These are phyloP conservation scores for Mesochorus sp. DNA, from an alignment of 2,888 invertebrate genomes.

Conservation along the genomic window DNA sequence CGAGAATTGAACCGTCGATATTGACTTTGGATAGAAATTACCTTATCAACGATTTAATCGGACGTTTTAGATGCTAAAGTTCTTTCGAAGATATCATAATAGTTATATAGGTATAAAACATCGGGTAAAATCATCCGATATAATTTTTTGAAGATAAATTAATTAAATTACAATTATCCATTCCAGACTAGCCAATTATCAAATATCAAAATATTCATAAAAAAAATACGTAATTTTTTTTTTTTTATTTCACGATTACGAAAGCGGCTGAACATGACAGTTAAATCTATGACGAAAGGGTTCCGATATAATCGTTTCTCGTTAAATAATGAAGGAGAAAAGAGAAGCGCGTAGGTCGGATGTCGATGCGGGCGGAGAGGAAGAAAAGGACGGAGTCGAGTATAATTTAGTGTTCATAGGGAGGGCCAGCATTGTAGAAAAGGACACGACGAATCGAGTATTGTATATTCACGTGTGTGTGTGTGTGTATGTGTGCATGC, in stretches of 20 bases:
- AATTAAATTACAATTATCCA: neutral
- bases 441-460: neutral
- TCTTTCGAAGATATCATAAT: no score
- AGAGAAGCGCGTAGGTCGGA: slow-evolving; percentile 45
- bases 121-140: no score
- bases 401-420: slow-evolving; percentile 35
- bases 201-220: no score
- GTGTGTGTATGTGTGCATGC: no score
- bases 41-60: no score
- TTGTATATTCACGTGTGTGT: no score
- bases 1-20: neutral
- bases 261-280: no score
- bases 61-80: no score
- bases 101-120: no score
- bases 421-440: slow-evolving; percentile 32
- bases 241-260: neutral
- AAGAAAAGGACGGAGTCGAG: slow-evolving; percentile 40
- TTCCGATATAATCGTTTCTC: neutral
- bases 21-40: neutral
- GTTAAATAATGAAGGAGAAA: neutral
- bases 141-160: neutral
- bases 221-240: no score
- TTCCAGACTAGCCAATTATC: no score
- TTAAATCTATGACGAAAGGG: neutral
- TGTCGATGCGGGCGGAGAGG: slow-evolving; percentile 52